Evolutionary conservation across 2,113 vertebrate genomes (phyloP).

Genomic region (Thalassoma bifasciatum): DNA sequence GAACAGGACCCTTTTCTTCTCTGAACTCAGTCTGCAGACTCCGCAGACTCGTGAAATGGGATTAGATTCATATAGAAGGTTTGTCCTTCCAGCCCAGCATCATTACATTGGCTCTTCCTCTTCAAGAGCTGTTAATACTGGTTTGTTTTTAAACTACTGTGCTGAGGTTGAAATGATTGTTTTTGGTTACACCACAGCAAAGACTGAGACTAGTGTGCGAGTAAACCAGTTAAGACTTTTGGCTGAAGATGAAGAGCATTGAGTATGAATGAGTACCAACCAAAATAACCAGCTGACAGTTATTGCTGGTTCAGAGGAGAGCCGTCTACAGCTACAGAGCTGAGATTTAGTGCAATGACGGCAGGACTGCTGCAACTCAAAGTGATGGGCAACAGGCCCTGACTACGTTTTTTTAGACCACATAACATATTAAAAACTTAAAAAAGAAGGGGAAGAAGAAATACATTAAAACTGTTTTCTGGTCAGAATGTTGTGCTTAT

Average conservation of each 20-base stretch:
- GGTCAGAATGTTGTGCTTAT: too few species aligned
- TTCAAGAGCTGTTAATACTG: conserved; percentile 65
- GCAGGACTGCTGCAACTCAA: conserved; percentile 25
- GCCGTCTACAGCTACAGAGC: conserved; percentile 14
- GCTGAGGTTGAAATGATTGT: conserved; percentile 62
- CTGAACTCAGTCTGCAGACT: conserved; percentile 35
- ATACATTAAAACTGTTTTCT: too few species aligned
- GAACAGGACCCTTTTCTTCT: background rate
- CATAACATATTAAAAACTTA: too few species aligned
- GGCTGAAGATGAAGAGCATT: conserved; percentile 38
- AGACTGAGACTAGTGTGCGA: conserved; percentile 60
- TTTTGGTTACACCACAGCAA: conserved; percentile 68
- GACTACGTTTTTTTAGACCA: too few species aligned
- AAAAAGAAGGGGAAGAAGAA: too few species aligned
- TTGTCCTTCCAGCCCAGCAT: conserved; percentile 46
- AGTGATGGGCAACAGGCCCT: too few species aligned
- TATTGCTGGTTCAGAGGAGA: conserved; percentile 42
- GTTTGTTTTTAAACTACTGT: conserved; percentile 72
- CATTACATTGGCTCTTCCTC: conserved; percentile 65
- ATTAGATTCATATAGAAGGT: conserved; percentile 45
- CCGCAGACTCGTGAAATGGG: conserved; percentile 44
- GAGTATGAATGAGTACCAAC: conserved; percentile 53
- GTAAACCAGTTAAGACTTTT: conserved; percentile 60
- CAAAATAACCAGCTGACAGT: conserved; percentile 58
- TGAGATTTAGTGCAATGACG: conserved; percentile 30